phyloP scores from a whole-genome alignment of 2,888 invertebrate species.

The Drosophila suboccidentalis region DNA sequence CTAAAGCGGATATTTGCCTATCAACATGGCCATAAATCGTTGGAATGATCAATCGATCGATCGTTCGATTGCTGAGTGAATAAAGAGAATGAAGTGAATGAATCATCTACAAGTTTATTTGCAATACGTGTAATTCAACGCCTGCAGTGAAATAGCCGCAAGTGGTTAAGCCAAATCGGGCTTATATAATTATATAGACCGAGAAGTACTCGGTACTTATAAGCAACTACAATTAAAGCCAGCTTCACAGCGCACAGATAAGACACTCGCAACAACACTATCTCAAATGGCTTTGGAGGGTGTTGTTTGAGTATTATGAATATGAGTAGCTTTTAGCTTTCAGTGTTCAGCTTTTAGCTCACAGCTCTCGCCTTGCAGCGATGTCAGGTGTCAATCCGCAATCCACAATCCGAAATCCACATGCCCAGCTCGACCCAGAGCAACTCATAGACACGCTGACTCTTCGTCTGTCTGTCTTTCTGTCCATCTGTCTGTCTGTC shows the following conservation, averaged over 20 bases:
- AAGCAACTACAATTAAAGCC: slow-evolving; percentile 25
- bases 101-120: slow-evolving; percentile 59
- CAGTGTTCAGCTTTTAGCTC: slow-evolving; percentile 15
- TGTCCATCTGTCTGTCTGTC: not conserved
- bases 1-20: slow-evolving; percentile 70
- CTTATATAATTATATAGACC: slow-evolving; percentile 70
- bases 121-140: slow-evolving; percentile 48
- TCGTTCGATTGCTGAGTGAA: slow-evolving; percentile 24
- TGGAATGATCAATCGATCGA: slow-evolving; percentile 35
- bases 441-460: slow-evolving; percentile 22
- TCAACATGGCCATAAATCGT: slow-evolving; percentile 75
- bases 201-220: slow-evolving; percentile 27
- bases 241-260: slow-evolving; percentile 32
- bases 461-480: not conserved
- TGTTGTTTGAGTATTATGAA: not conserved
- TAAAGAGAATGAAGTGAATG: slow-evolving; percentile 25
- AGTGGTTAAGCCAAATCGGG: slow-evolving; percentile 73
- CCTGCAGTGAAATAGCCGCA: slow-evolving; percentile 52
- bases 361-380: slow-evolving; percentile 40
- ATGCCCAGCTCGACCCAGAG: slow-evolving; percentile 23
- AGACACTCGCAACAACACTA: slow-evolving; percentile 31
- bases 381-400: slow-evolving; percentile 74
- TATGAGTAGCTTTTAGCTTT: slow-evolving; percentile 19
- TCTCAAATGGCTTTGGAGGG: slow-evolving; percentile 27
- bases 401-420: slow-evolving; percentile 30